Conservation (phyloP, 2,888 invertebrate genomes). For the Eupeodes luniger region DNA sequence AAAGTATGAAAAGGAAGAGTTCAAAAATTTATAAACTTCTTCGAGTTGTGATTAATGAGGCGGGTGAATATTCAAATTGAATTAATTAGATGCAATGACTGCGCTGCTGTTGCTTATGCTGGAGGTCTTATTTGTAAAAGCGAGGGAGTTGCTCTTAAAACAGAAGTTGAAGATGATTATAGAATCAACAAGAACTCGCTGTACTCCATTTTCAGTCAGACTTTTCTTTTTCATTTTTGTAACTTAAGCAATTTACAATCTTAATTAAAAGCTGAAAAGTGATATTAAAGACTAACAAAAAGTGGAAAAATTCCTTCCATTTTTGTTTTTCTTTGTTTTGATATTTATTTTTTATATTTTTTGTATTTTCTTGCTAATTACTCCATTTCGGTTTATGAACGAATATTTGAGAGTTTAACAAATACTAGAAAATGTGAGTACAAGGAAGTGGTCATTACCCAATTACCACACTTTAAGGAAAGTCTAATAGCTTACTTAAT, state of each 20-base stretch:
- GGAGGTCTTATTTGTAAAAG: background rate
- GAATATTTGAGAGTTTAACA: background rate
- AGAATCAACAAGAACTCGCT: background rate
- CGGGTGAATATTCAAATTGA: constrained; percentile 61
- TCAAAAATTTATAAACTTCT: constrained; percentile 30
- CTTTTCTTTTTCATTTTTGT: background rate
- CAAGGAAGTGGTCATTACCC: no score
- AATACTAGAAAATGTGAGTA: background rate
- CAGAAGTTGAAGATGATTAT: background rate
- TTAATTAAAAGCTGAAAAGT: constrained; percentile 46
- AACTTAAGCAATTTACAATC: background rate
- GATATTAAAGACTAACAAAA: constrained; percentile 30
- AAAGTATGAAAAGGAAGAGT: background rate
- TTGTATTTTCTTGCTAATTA: constrained; percentile 20
- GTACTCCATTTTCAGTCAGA: background rate
- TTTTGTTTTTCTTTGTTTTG: constrained; percentile 23
- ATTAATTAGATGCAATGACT: constrained; percentile 62
- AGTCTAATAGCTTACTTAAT: no score
- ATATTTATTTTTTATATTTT: constrained; percentile 8
- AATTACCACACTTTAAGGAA: no score
- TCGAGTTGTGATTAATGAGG: constrained; percentile 62
- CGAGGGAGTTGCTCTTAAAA: no score
- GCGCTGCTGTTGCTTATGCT: background rate
- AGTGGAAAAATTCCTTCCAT: background rate
- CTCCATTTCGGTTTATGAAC: background rate